Evolutionary conservation across 1,140 invertebrate species (phyloP).

Genomic region (Caerostris extrusa): DNA sequence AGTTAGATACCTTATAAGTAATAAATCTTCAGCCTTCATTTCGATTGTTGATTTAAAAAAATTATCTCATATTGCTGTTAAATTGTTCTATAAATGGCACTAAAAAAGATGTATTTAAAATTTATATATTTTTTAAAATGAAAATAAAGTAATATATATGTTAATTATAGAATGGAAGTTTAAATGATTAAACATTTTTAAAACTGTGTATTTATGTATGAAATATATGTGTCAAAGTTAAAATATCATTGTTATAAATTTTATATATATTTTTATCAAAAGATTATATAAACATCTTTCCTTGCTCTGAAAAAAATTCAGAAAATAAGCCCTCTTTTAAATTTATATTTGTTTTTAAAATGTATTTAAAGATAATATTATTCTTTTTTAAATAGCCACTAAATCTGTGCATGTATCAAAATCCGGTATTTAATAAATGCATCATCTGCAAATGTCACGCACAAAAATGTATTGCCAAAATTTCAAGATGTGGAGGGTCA

Average conservation of each 20-base stretch:
- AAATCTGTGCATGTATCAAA: neutral
- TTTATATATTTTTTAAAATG: neutral
- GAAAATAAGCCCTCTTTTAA: no score
- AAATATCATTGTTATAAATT: neutral
- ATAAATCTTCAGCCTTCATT: no score
- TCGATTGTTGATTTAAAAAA: no score
- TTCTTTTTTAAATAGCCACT: no score
- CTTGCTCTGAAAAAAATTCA: no score
- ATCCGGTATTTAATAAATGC: neutral
- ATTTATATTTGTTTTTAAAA: no score
- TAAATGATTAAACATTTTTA: neutral
- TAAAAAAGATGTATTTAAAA: neutral
- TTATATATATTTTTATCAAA: neutral
- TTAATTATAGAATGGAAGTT: no score
- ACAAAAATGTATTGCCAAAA: neutral
- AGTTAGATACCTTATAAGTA: no score
- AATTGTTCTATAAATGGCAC: neutral
- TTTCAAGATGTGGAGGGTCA: neutral
- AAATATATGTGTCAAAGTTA: neutral
- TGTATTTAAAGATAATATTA: no score
- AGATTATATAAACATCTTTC: neutral
- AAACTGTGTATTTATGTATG: neutral
- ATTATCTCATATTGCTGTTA: no score
- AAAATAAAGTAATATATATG: no score
- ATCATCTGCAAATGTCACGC: neutral